Evolutionary conservation across 2,888 invertebrate species (phyloP), one percentile per base, ranked within the genome.

Genomic region (Drosophila differens): DNA sequence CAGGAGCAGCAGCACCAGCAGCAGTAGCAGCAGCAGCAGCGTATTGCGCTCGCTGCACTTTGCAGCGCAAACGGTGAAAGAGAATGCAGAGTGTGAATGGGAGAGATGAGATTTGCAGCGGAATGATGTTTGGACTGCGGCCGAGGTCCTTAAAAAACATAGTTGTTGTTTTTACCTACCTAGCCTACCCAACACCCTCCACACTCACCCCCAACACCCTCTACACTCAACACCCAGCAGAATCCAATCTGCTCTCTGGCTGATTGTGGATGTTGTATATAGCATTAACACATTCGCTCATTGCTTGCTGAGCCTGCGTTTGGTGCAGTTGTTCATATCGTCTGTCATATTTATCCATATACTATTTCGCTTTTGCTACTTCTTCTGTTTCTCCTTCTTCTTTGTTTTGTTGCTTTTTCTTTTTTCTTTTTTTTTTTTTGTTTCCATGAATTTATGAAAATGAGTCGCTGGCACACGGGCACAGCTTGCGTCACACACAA

Each of bases 381-480:
- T 55, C 57, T 33, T 41, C 19, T 12, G n/a, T 58, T 66, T 59
- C 44, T 65, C 37, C 30, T 12, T 22, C 25, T 25, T 10, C 41
- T 44, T 51, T 16, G 37, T 33, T 44, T 19, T 35, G 35, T 35
- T 35, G 54, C 22, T 14, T 22, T 47, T 51, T 22, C 5, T 32
- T 61, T 39, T 60, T 28, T 16, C 47, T 49, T 49, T 39, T 57
- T 10, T 37, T 37, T 44, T 44, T 58, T 32, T 32, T 33, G n/a
- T 54, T 78, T 57, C 51, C 74, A 82, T 85, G 82, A 90, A 90
- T 90, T 90, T 91, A 89, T 91, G 87, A 85, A 90, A 91, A 90
- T 91, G 81, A 91, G 89, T 68, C 69, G 75, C 68, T 70, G 77
- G 44, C 73, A 71, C 25, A 58, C 33, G 57, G 76, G 70, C 68